Evolutionary conservation across 2,888 invertebrate species (phyloP), one percentile per base, ranked within the genome.

Genomic region (Spilosoma lubricipeda): DNA sequence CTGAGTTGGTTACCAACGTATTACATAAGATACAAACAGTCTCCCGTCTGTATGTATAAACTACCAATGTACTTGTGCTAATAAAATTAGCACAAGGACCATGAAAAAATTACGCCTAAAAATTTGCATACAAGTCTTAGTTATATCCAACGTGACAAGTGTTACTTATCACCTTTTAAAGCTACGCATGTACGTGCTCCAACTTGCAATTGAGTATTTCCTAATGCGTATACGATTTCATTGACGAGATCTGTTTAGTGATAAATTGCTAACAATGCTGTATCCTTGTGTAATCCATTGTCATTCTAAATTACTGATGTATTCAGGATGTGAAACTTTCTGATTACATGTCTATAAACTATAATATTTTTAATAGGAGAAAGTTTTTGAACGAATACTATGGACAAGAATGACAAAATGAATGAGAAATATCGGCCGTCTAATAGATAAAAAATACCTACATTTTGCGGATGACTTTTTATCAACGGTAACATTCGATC

Each of bases 191-290:
- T 71, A 45, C 80, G 80, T 69, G 67, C 30, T 67, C 23, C 48
- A 67, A 67, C 20, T 67, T 30, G 30, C 23, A 67, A 67, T 67
- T 11, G 30, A 48, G 5, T 67, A 20, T 39, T 67, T 72, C 72
- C 67, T 72, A 23, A 39, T 71, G 27, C 72, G 56, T 67, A 42
- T 56, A 66, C 48, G 30, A 70, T 68, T 74, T 70, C 77, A 83
- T 81, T 83, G 70, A 80, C 74, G 56, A 76, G 71, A 64, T 79
- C 71, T 80, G 74, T 80, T 77, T 77, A 79, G 73, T 72, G 75
- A 83, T 81, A 78, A 78, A 76, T 80, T 74, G 71, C 80, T 68
- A 77, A 80, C 74, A n/a, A 36, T 63, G 45, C 59, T 30, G 39
- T 80, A 75, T 67, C 75, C 74, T 74, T 72, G 66, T 63, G 63